Evolutionary conservation across 2,888 invertebrate genomes (phyloP).

Genomic region (Lasioglossum vierecki): DNA sequence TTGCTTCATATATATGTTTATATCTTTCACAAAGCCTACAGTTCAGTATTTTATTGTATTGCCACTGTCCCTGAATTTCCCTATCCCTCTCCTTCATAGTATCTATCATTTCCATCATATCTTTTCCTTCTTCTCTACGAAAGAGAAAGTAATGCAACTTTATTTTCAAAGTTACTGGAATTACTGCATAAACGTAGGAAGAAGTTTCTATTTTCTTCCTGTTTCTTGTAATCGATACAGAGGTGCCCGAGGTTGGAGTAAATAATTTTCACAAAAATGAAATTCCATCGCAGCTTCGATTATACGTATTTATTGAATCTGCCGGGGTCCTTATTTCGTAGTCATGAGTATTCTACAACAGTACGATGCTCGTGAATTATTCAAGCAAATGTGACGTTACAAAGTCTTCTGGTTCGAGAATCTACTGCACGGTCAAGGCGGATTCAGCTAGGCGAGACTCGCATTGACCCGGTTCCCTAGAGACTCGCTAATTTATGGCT

Average conservation of each 20-base stretch:
- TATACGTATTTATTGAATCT: not conserved
- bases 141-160: not conserved
- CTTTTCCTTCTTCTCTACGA: too few species aligned
- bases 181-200: not conserved
- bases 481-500: slow-evolving; percentile 5
- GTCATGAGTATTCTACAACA: not conserved
- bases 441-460: not conserved
- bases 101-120: too few species aligned
- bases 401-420: not conserved
- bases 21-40: too few species aligned
- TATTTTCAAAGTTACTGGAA: not conserved
- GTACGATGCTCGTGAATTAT: not conserved
- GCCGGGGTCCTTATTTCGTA: not conserved
- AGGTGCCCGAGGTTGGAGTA: not conserved
- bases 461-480: not conserved
- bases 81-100: too few species aligned
- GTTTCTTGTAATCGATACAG: too few species aligned
- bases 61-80: too few species aligned
- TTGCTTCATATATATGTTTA: too few species aligned
- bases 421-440: slow-evolving; percentile 11
- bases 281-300: not conserved
- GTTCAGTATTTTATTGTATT: too few species aligned
- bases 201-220: not conserved
- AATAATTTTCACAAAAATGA: not conserved
- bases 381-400: not conserved